Conservation (phyloP, 2,113 vertebrate genomes). For the Cheilinus undulatus region DNA sequence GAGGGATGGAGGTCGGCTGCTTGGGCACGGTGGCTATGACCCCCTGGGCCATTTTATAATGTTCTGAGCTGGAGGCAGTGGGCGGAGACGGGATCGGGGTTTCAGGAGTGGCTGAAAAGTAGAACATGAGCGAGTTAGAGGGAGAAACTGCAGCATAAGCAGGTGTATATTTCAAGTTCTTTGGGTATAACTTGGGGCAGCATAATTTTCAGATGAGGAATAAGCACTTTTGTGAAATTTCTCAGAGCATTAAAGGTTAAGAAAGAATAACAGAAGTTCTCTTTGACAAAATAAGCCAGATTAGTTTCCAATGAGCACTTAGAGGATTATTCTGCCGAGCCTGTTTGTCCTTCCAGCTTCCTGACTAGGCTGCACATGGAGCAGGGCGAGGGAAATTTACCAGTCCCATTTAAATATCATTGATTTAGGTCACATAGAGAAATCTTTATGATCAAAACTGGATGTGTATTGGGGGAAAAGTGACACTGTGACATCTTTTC, state of each 20-base stretch:
- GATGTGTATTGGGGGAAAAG: background rate
- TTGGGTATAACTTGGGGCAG: conserved; percentile 35
- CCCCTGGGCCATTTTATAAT: conserved; percentile 95
- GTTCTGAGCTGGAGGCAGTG: conserved; percentile 91
- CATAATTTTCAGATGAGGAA: conserved; percentile 59
- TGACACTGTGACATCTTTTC: no score
- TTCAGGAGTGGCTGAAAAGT: conserved; percentile 93
- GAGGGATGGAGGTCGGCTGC: conserved; percentile 91
- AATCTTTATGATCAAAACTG: background rate
- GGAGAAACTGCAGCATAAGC: conserved; percentile 16
- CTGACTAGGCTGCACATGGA: conserved; percentile 53
- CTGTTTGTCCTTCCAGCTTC: conserved; percentile 68
- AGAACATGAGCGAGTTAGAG: conserved; percentile 46
- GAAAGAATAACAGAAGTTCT: conserved; percentile 80
- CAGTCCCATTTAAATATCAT: conserved; percentile 10
- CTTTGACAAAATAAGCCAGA: conserved; percentile 83
- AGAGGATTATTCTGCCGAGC: conserved; percentile 78
- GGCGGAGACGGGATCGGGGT: conserved; percentile 97
- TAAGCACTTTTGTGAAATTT: conserved; percentile 80
- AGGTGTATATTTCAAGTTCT: conserved; percentile 38
- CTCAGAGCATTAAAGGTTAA: conserved; percentile 76
- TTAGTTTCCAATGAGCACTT: conserved; percentile 75
- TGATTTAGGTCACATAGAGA: conserved; percentile 8
- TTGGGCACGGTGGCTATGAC: conserved; percentile 93
- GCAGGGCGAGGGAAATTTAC: conserved; percentile 11